A percentile compares a stretch with the other conserved stretches of the same genome.
phyloP scores from a whole-genome alignment of 2,797 vertebrate species.

The Rallus crepitans region DNA sequence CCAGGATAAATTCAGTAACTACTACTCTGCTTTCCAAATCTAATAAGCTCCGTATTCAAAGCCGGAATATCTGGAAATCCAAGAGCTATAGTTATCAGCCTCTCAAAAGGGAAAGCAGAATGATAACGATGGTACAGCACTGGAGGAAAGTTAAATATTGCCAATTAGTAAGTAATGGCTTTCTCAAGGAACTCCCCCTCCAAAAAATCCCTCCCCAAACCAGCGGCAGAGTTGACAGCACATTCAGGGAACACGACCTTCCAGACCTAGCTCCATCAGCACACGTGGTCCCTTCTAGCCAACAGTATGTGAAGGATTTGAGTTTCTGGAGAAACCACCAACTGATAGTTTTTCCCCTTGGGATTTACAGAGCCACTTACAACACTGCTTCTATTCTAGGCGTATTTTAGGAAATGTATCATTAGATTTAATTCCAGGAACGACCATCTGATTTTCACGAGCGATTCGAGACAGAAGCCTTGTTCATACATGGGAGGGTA shows the following conservation, averaged over 20 bases:
- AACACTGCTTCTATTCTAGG: neutral
- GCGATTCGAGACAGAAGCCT: neutral
- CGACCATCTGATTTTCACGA: neutral
- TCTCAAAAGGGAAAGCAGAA: neutral
- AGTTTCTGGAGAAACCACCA: slow-evolving; percentile 15
- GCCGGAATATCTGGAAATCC: neutral
- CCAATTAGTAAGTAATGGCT: neutral
- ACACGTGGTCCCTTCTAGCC: neutral
- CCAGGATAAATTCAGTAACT: neutral
- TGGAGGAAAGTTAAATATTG: neutral
- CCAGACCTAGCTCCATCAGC: neutral
- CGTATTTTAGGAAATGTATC: slow-evolving; percentile 1
- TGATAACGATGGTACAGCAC: neutral
- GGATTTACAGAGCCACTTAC: neutral
- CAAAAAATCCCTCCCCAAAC: neutral
- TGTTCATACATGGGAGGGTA: neutral
- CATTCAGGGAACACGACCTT: neutral
- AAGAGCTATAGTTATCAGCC: neutral
- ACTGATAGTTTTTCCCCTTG: slow-evolving; percentile 1
- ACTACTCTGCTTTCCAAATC: neutral
- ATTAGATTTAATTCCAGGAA: slow-evolving; percentile 12
- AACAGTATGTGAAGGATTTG: neutral
- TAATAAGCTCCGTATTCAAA: neutral
- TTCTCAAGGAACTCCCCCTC: neutral
- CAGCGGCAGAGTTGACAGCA: neutral